Conservation (phyloP, 2,888 invertebrate genomes). For the Ommatoiulus sabulosus region DNA sequence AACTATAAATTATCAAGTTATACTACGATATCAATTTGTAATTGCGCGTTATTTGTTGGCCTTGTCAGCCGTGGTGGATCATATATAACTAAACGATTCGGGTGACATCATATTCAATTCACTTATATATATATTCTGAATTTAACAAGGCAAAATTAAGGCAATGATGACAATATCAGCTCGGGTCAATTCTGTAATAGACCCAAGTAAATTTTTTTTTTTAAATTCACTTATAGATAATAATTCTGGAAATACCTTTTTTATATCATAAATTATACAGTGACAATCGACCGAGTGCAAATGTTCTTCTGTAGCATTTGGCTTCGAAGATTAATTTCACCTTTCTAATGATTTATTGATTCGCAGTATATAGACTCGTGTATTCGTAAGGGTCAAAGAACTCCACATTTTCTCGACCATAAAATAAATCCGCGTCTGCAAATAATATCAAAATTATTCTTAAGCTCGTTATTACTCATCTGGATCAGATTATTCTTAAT, state of each 20-base stretch:
- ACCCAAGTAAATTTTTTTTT: too few relatives aligned
- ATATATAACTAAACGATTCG: neutral
- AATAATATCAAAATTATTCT: neutral
- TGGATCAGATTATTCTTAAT: conserved; percentile 14
- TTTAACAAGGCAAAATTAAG: neutral
- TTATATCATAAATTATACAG: too few relatives aligned
- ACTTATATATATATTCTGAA: neutral
- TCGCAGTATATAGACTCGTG: neutral
- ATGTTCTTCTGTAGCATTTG: neutral
- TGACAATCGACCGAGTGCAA: neutral
- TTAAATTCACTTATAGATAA: too few relatives aligned
- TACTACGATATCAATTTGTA: too few relatives aligned
- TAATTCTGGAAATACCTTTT: too few relatives aligned
- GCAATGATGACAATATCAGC: neutral
- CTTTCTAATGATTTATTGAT: neutral
- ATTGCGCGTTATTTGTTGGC: neutral
- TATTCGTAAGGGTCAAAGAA: neutral
- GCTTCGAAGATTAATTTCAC: neutral
- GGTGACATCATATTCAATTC: neutral
- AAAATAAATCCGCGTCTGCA: neutral
- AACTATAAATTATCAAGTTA: neutral
- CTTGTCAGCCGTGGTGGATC: neutral
- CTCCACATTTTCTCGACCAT: neutral
- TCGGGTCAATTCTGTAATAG: neutral
- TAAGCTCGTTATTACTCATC: neutral